Conservation (phyloP, 1,140 invertebrate genomes). For the Cherax quadricarinatus region DNA sequence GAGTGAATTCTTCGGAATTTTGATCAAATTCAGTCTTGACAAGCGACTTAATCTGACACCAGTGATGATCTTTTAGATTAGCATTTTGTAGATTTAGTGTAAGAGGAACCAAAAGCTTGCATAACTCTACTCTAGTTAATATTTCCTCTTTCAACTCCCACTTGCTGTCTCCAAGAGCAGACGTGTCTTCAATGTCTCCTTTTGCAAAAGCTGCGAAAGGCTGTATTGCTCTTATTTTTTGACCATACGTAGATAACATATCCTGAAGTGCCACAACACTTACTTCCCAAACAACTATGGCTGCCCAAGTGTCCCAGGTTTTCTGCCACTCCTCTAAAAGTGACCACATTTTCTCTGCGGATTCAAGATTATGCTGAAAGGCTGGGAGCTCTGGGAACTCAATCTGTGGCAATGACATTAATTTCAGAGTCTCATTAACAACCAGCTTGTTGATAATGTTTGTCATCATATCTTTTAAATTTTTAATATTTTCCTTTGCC, state of each 20-base stretch:
- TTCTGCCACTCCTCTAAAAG: slow-evolving; percentile 63
- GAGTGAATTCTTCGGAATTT: slow-evolving; percentile 60
- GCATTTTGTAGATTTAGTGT: slow-evolving; percentile 64
- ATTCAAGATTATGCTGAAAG: slow-evolving; percentile 58
- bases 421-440: slow-evolving; percentile 52
- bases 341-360: slow-evolving; percentile 58
- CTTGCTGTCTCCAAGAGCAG: slow-evolving; percentile 40
- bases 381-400: slow-evolving; percentile 52
- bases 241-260: slow-evolving; percentile 52
- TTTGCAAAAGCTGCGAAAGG: slow-evolving; percentile 11
- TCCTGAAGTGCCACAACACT: slow-evolving; percentile 65
- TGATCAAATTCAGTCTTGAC: slow-evolving; percentile 58
- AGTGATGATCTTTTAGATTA: slow-evolving; percentile 59
- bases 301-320: slow-evolving; percentile 58
- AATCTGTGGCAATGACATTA: slow-evolving; percentile 50
- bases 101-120: slow-evolving; percentile 56
- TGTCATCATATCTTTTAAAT: slow-evolving; percentile 47
- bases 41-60: slow-evolving; percentile 51
- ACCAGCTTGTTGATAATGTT: slow-evolving; percentile 49
- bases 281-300: slow-evolving; percentile 54
- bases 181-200: neutral
- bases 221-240: slow-evolving; percentile 54
- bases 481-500: slow-evolving; percentile 17
- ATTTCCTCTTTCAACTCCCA: slow-evolving; percentile 67
- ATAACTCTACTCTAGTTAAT: slow-evolving; percentile 46